phyloP scores from a whole-genome alignment of 2,113 vertebrate genomes.

The Camelus bactrianus region DNA sequence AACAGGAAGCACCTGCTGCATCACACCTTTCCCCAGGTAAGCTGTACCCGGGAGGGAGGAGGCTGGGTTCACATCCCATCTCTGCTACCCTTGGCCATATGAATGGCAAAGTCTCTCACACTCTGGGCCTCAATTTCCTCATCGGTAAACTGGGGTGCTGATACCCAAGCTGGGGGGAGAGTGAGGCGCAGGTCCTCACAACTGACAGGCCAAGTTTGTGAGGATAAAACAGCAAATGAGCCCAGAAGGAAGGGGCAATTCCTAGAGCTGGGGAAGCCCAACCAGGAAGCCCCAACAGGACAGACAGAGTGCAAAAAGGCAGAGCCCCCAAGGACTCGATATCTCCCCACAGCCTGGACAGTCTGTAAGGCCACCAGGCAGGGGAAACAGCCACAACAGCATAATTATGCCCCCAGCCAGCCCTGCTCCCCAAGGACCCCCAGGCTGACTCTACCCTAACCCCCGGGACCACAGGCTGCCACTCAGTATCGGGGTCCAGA shows the following conservation, averaged over 20 bases:
- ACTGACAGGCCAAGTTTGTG: no score
- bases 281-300: background rate
- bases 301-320: no score
- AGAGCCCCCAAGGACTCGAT: background rate
- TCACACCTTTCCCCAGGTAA: no score
- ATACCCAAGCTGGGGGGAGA: fast-evolving
- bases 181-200: fast-evolving
- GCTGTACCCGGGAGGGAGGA: fast-evolving
- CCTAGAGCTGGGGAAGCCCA: background rate
- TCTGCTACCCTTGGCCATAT: background rate
- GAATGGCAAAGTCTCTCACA: background rate
- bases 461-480: background rate
- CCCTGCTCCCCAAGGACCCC: background rate
- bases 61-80: background rate
- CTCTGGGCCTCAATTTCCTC: background rate
- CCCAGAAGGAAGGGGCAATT: background rate
- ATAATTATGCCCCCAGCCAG: background rate
- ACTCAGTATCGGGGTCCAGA: background rate
- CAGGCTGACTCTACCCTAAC: background rate
- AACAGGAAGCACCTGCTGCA: fast-evolving
- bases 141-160: background rate
- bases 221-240: background rate
- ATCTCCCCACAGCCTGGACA: background rate
- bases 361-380: background rate
- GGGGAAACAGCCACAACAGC: background rate